phyloP scores from a whole-genome alignment of 2,888 invertebrate species.

The Tetheella fluctuosa region DNA sequence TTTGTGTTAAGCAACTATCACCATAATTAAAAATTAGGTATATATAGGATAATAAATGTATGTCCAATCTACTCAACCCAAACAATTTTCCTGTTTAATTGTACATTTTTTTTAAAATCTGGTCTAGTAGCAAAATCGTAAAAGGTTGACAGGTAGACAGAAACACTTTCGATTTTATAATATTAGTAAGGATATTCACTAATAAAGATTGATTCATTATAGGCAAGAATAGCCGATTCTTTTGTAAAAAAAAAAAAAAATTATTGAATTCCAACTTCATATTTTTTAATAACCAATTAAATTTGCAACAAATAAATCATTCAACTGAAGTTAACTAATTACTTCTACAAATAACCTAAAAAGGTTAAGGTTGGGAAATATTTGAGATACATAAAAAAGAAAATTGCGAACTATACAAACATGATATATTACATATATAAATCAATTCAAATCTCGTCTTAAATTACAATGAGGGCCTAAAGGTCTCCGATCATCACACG shows the following conservation, averaged over 20 bases:
- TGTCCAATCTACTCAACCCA: too few relatives aligned
- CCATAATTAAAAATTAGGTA: too few relatives aligned
- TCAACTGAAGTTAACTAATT: slow-evolving; percentile 1
- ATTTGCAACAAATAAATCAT: slow-evolving; percentile 1
- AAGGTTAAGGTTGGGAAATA: slow-evolving; percentile 2
- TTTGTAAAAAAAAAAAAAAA: not conserved
- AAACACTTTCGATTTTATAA: too few relatives aligned
- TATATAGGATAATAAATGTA: too few relatives aligned
- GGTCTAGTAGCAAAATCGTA: too few relatives aligned
- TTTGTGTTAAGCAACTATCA: too few relatives aligned
- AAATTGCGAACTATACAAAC: not conserved
- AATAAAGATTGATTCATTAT: too few relatives aligned
- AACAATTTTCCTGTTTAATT: too few relatives aligned
- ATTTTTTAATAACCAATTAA: not conserved
- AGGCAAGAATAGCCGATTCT: not conserved
- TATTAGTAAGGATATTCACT: too few relatives aligned
- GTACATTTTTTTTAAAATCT: too few relatives aligned
- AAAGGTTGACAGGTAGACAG: too few relatives aligned
- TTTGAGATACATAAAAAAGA: not conserved
- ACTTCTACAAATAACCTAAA: slow-evolving; percentile 4
- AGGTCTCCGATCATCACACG: not conserved
- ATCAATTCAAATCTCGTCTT: not conserved
- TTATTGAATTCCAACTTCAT: not conserved
- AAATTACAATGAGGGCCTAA: not conserved
- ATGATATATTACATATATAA: slow-evolving; percentile 1